Percentiles rank a stretch among this genome's conserved stretches.
These are phyloP conservation scores for Rhabdomys pumilio DNA, from an alignment of 2,797 vertebrate species.

Conservation along the genomic window DNA sequence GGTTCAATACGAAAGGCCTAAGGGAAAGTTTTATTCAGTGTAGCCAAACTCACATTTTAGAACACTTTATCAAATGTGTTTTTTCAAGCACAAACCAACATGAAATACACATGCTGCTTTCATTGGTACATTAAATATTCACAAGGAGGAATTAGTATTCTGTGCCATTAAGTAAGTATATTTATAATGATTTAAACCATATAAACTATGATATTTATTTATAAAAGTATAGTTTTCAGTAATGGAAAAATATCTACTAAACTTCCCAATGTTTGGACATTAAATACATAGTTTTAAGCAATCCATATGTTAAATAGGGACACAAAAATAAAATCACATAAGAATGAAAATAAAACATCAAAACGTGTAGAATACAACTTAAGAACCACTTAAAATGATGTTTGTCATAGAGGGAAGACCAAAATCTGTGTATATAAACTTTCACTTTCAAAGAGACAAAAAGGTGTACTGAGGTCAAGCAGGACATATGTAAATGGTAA, in stretches of 20 bases:
- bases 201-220: not conserved
- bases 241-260: not conserved
- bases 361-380: not conserved
- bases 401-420: not conserved
- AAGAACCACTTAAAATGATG: not conserved
- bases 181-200: slow-evolving; percentile 1
- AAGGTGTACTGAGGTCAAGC: not conserved
- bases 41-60: not conserved
- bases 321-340: not conserved
- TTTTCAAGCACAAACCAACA: not conserved
- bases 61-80: not conserved
- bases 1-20: not conserved
- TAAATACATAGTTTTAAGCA: not conserved
- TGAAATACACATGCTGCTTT: not conserved
- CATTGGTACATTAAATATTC: not conserved
- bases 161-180: not conserved
- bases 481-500: not conserved
- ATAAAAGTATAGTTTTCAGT: not conserved
- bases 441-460: not conserved
- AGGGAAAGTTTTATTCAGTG: not conserved
- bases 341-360: not conserved
- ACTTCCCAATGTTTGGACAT: not conserved
- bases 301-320: not conserved
- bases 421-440: not conserved
- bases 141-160: not conserved